A percentile compares a stretch with the other conserved stretches of the same genome.
These are phyloP conservation scores for Typhlomys cinereus DNA, from an alignment of 2,113 vertebrate genomes.

Conservation along the genomic window DNA sequence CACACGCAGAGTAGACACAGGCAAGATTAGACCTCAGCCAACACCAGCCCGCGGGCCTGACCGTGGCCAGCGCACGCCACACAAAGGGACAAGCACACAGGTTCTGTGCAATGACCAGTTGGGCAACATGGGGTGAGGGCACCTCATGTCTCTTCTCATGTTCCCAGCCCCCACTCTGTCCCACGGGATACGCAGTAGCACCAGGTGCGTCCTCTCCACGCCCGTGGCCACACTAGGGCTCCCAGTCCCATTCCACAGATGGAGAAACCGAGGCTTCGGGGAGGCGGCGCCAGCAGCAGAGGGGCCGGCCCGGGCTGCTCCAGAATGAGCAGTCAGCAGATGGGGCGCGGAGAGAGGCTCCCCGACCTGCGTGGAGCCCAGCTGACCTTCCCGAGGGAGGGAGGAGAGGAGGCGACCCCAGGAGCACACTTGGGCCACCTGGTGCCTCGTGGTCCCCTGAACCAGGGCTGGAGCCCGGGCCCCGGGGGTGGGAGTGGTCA, in stretches of 20 bases:
- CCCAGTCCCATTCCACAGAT: neutral
- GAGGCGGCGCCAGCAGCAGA: rapidly evolving
- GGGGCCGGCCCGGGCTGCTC: neutral
- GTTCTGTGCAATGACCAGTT: no score
- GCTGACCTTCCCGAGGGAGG: neutral
- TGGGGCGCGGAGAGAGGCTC: no score
- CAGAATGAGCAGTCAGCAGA: neutral
- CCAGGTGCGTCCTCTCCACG: neutral
- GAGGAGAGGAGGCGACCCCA: rapidly evolving
- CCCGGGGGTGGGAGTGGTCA: neutral
- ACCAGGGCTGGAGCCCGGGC: neutral
- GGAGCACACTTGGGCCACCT: neutral
- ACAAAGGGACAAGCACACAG: rapidly evolving
- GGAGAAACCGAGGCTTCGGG: neutral
- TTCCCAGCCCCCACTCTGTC: rapidly evolving
- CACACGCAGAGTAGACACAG: neutral
- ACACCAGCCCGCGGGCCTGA: neutral
- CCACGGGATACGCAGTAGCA: rapidly evolving
- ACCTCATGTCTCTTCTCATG: no score
- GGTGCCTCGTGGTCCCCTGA: neutral
- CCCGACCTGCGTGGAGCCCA: neutral
- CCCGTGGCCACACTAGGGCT: neutral
- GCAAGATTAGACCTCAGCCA: no score
- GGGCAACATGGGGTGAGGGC: rapidly evolving
- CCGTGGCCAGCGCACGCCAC: rapidly evolving